A percentile compares a stretch with the other conserved stretches of the same genome.
Evolutionary conservation across 2,113 vertebrate genomes (phyloP).

Genomic region (Cebidichthys violaceus): DNA sequence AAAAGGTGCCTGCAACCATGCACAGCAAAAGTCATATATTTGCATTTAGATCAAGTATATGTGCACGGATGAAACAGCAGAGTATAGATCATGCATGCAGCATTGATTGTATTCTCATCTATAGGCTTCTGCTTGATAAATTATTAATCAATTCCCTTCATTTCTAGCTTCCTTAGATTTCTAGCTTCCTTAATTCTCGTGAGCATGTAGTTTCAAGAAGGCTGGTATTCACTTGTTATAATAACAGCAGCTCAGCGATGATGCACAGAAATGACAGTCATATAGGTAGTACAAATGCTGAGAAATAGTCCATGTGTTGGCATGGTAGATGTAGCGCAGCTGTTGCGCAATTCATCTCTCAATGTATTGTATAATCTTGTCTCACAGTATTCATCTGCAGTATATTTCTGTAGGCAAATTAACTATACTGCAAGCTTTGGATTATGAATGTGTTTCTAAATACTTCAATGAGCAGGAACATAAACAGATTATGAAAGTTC

Average conservation of each 20-base stretch:
- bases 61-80: conserved; percentile 13
- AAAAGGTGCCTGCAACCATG: neutral
- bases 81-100: conserved; percentile 6
- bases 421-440: neutral
- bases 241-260: conserved; percentile 19
- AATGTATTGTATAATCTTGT: neutral
- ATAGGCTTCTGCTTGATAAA: conserved; percentile 53
- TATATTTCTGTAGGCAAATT: neutral
- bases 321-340: conserved; percentile 31
- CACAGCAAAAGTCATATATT: neutral
- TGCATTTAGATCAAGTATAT: conserved; percentile 25
- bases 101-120: conserved; percentile 38
- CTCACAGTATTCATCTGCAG: neutral
- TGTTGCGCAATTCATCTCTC: conserved; percentile 28
- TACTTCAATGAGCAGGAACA: neutral
- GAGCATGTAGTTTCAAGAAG: neutral
- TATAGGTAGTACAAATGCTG: conserved; percentile 6
- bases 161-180: conserved; percentile 10
- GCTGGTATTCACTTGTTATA: neutral
- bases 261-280: conserved; percentile 1
- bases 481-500: neutral
- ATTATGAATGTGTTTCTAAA: conserved; percentile 8
- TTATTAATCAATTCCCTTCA: conserved; percentile 54
- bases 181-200: conserved; percentile 12
- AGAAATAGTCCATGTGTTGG: conserved; percentile 41